Conservation (phyloP, 1,140 invertebrate species). For the Eulimnadia texana region DNA sequence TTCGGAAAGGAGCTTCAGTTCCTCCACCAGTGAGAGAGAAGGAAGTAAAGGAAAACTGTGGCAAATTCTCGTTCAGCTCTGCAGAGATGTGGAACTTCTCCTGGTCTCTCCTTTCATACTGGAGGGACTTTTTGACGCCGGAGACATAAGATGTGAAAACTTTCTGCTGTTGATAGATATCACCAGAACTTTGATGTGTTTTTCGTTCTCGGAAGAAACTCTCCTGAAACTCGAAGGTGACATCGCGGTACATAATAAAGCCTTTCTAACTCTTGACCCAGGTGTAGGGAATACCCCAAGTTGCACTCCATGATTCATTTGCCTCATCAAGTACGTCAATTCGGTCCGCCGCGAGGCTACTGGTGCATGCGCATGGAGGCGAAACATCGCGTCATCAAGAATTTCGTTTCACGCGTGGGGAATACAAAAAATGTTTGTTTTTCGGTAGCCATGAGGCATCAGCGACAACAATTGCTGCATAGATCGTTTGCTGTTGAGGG, state of each 20-base stretch:
- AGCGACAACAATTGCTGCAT: not conserved
- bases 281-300: not conserved
- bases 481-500: not conserved
- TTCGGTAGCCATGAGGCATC: not conserved
- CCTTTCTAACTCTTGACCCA: not conserved
- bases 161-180: not conserved
- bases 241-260: not conserved
- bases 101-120: not conserved
- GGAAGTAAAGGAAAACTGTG: not conserved
- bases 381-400: not conserved
- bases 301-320: not conserved
- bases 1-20: not conserved
- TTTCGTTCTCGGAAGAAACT: not conserved
- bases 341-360: not conserved
- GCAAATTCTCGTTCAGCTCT: not conserved
- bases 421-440: not conserved
- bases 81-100: not conserved
- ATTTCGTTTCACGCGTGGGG: not conserved
- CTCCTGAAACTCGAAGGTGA: not conserved
- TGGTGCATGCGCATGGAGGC: not conserved
- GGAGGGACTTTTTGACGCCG: not conserved
- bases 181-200: not conserved
- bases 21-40: not conserved
- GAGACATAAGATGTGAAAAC: not conserved
- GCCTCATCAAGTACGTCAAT: not conserved